These are phyloP conservation scores for Neolamprologus toae DNA, from an alignment of 2,113 vertebrate species.

Conservation along the genomic window DNA sequence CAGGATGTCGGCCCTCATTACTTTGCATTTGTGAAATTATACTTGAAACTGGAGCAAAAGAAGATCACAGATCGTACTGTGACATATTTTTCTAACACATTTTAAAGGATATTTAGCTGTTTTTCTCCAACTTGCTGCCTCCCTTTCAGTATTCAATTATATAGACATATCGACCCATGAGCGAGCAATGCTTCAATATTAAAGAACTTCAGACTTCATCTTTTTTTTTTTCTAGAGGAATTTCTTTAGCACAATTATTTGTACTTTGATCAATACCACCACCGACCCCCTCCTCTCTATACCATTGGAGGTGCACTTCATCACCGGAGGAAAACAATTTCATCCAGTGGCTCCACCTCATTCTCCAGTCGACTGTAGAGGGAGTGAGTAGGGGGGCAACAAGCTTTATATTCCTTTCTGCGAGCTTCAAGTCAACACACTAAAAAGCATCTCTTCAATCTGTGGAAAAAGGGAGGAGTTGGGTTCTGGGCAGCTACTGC, in stretches of 20 bases:
- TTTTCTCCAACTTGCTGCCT: not conserved
- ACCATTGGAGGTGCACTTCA: slow-evolving; percentile 57
- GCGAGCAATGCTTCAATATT: not conserved
- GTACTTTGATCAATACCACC: slow-evolving; percentile 24
- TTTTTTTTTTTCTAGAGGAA: not conserved
- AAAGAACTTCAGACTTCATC: not conserved
- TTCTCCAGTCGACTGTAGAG: slow-evolving; percentile 54
- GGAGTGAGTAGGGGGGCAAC: slow-evolving; percentile 42
- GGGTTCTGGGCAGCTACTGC: slow-evolving; percentile 28
- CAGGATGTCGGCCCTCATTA: slow-evolving; percentile 13
- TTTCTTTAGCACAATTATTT: slow-evolving; percentile 14
- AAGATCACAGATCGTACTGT: not conserved
- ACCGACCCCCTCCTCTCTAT: slow-evolving; percentile 3
- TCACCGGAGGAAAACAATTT: slow-evolving; percentile 62
- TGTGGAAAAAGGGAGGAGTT: slow-evolving; percentile 56
- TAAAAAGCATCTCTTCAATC: slow-evolving; percentile 53
- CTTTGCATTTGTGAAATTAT: slow-evolving; percentile 4
- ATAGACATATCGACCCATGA: slow-evolving; percentile 1
- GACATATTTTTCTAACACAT: not conserved
- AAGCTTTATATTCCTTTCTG: slow-evolving; percentile 52
- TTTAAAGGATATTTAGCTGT: not conserved
- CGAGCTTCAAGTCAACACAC: slow-evolving; percentile 57
- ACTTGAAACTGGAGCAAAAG: not conserved
- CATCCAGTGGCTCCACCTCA: slow-evolving; percentile 65
- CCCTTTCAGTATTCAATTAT: not conserved